Conservation (phyloP, 2,888 invertebrate species). For the Netelia inedita region DNA sequence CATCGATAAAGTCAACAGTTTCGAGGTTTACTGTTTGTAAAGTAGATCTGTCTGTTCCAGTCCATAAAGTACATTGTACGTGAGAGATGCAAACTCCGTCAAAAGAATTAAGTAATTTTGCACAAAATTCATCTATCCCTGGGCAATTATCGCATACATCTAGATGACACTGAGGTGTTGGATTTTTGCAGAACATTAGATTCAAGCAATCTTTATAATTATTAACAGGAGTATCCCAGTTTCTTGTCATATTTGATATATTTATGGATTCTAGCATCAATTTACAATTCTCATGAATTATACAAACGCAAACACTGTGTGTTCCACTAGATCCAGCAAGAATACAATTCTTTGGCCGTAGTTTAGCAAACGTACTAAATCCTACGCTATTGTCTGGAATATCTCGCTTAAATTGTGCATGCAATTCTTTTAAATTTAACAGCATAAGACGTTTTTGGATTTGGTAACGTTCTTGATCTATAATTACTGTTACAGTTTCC, state of each 20-base stretch:
- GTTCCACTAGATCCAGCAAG: constrained; percentile 67
- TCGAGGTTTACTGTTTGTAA: background rate
- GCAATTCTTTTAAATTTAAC: constrained; percentile 44
- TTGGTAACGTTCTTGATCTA: constrained; percentile 13
- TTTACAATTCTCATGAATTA: constrained; percentile 61
- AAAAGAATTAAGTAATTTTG: constrained; percentile 14
- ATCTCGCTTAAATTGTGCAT: constrained; percentile 1
- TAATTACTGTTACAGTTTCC: constrained; percentile 13
- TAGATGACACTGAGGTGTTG: constrained; percentile 28
- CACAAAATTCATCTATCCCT: constrained; percentile 18
- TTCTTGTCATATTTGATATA: constrained; percentile 18
- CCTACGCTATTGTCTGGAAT: constrained; percentile 48
- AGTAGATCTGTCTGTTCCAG: constrained; percentile 47
- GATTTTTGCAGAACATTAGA: constrained; percentile 41
- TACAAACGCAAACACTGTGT: constrained; percentile 68
- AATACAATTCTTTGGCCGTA: constrained; percentile 66
- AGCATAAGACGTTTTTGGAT: constrained; percentile 34
- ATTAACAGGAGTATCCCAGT: constrained; percentile 2
- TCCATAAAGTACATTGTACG: constrained; percentile 38
- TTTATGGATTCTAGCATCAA: constrained; percentile 58
- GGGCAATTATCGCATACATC: constrained; percentile 61
- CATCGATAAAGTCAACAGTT: constrained; percentile 22
- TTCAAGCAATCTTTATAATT: constrained; percentile 21
- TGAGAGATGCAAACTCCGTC: constrained; percentile 24
- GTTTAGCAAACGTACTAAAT: constrained; percentile 57